phyloP scores from a whole-genome alignment of 2,888 invertebrate species.

The Aleiodes leptofemur region DNA sequence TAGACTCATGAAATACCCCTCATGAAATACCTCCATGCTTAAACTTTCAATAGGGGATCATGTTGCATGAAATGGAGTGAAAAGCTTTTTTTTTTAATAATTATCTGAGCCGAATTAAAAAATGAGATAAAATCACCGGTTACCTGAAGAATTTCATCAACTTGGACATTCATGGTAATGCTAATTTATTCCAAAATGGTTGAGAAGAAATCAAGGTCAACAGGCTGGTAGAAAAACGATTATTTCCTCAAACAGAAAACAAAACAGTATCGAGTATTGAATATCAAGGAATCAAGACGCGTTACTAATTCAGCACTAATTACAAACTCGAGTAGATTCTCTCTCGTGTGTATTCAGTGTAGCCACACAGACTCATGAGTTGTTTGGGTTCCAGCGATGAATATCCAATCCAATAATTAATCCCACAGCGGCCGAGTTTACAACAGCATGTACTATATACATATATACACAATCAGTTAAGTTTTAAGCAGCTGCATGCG shows the following conservation, averaged over 20 bases:
- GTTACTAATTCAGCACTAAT: conserved; percentile 31
- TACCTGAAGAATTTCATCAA: too few relatives aligned
- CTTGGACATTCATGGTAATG: too few relatives aligned
- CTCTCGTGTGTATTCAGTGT: neutral
- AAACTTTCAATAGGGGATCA: too few relatives aligned
- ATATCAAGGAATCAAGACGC: conserved; percentile 20
- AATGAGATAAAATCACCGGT: too few relatives aligned
- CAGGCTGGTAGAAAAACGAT: too few relatives aligned
- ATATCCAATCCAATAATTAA: conserved; percentile 40
- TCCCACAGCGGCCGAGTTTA: conserved; percentile 2
- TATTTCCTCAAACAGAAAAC: too few relatives aligned
- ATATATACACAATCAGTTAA: neutral
- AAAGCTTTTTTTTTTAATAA: neutral
- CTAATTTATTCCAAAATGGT: too few relatives aligned
- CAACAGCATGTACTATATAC: too few relatives aligned
- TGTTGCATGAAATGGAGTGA: neutral
- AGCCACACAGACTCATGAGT: neutral
- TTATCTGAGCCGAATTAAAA: too few relatives aligned
- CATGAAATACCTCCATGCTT: too few relatives aligned
- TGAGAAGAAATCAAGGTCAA: neutral
- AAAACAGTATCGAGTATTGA: neutral
- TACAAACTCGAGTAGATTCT: neutral
- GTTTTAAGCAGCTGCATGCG: conserved; percentile 14
- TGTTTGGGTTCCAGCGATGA: neutral
- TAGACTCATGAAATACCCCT: too few relatives aligned